phyloP scores from a whole-genome alignment of 2,888 invertebrate species.

The Leptinotarsa peninsularis region DNA sequence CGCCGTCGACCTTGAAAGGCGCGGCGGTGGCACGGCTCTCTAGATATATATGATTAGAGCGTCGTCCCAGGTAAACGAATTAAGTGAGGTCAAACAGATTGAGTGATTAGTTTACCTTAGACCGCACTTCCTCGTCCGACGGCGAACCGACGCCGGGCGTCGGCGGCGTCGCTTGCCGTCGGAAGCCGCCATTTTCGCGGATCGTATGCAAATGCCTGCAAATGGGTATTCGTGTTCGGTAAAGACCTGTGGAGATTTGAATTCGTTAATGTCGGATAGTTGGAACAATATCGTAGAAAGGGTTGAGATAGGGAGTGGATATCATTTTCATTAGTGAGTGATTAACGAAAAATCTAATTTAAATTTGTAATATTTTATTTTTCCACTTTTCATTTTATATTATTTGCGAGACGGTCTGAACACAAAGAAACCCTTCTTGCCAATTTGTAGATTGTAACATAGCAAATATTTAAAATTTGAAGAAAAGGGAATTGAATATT shows the following conservation, averaged over 20 bases:
- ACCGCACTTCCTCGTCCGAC: conserved; percentile 57
- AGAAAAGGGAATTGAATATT: too few relatives aligned
- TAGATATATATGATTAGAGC: conserved; percentile 51
- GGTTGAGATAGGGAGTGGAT: neutral
- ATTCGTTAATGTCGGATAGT: neutral
- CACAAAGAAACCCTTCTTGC: too few relatives aligned
- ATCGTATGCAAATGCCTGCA: conserved; percentile 30
- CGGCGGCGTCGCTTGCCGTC: conserved; percentile 32
- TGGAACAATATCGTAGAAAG: neutral
- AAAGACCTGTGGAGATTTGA: conserved; percentile 12
- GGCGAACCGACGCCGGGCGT: conserved; percentile 25
- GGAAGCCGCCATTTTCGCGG: conserved; percentile 36
- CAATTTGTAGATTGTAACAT: too few relatives aligned
- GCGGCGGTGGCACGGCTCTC: conserved; percentile 37
- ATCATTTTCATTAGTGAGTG: too few relatives aligned
- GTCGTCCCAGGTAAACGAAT: conserved; percentile 63
- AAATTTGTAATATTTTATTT: too few relatives aligned
- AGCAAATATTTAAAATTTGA: too few relatives aligned
- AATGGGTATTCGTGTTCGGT: conserved; percentile 18
- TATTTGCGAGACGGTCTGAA: too few relatives aligned
- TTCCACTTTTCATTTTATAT: too few relatives aligned
- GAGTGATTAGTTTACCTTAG: conserved; percentile 65
- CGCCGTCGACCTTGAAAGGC: conserved; percentile 41
- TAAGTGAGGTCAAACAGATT: conserved; percentile 66
- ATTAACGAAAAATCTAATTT: too few relatives aligned